Conservation (phyloP, 2,888 invertebrate species). For the Hydriomena furcata region DNA sequence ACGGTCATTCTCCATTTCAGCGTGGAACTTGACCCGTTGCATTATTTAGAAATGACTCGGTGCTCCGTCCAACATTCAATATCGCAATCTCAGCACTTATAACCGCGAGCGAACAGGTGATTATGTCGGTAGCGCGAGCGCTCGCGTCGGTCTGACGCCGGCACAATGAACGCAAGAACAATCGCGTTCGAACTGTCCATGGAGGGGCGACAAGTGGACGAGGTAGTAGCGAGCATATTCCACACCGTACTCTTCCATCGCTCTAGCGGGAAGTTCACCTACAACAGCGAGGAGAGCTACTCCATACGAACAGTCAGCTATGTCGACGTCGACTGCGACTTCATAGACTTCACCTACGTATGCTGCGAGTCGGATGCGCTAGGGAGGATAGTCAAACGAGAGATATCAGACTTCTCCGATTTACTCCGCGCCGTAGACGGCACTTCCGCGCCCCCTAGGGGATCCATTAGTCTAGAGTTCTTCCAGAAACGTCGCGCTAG, state of each 20-base stretch:
- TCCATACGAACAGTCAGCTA: slow-evolving; percentile 98
- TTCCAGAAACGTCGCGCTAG: slow-evolving; percentile 95
- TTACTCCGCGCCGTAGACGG: slow-evolving; percentile 89
- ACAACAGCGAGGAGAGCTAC: slow-evolving; percentile 96
- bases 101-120: slow-evolving; percentile 48
- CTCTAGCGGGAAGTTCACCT: slow-evolving; percentile 96
- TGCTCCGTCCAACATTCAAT: slow-evolving; percentile 38
- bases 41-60: slow-evolving; percentile 65
- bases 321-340: slow-evolving; percentile 98
- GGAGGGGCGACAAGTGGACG: slow-evolving; percentile 96
- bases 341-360: slow-evolving; percentile 98
- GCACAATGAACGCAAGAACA: slow-evolving; percentile 90
- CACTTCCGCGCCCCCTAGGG: slow-evolving; percentile 83
- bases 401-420: slow-evolving; percentile 91
- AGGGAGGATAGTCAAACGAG: slow-evolving; percentile 88
- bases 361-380: slow-evolving; percentile 94
- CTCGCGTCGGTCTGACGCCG: slow-evolving; percentile 62
- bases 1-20: slow-evolving; percentile 76
- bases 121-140: slow-evolving; percentile 56
- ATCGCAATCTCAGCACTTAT: slow-evolving; percentile 33
- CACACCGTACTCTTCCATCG: slow-evolving; percentile 96
- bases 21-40: slow-evolving; percentile 68
- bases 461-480: slow-evolving; percentile 97
- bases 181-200: slow-evolving; percentile 92
- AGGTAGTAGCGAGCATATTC: slow-evolving; percentile 95